phyloP scores from a whole-genome alignment of 1,140 invertebrate genomes.

The Drosophila neocordata region DNA sequence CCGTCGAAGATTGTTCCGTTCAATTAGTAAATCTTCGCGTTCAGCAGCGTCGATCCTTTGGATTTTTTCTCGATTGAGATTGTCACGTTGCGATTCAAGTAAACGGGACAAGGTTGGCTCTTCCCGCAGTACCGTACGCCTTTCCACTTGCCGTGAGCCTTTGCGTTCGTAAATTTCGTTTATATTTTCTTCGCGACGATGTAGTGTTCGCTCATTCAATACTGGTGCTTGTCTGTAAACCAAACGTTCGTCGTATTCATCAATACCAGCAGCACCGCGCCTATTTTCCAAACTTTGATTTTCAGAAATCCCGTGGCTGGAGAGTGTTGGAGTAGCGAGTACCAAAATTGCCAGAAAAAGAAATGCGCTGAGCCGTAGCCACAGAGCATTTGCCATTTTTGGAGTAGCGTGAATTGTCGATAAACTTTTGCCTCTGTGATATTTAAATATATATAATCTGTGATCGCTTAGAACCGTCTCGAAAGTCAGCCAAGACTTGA shows the following conservation, averaged over 20 bases:
- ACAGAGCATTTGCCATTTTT: conserved; percentile 42
- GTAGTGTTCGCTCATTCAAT: background rate
- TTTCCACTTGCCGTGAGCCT: background rate
- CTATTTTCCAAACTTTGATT: conserved; percentile 27
- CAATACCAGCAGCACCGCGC: conserved; percentile 3
- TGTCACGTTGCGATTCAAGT: background rate
- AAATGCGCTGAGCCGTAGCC: conserved; percentile 52
- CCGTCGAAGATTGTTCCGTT: conserved; percentile 8
- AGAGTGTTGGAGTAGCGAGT: conserved; percentile 17
- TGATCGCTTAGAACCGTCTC: background rate
- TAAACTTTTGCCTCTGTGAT: background rate
- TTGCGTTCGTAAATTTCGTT: background rate
- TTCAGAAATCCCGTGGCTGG: conserved; percentile 6
- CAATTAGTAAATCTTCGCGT: background rate
- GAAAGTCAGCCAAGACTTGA: conserved; percentile 44
- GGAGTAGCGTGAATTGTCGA: conserved; percentile 21
- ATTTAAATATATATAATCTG: background rate
- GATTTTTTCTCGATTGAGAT: background rate
- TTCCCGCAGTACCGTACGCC: background rate
- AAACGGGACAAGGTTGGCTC: background rate
- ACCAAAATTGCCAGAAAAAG: conserved; percentile 41
- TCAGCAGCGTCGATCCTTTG: conserved; percentile 11
- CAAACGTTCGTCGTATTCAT: conserved; percentile 65
- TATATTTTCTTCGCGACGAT: conserved; percentile 9
- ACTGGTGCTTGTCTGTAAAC: conserved; percentile 60